Evolutionary conservation across 2,888 invertebrate species (phyloP), one percentile per base, ranked within the genome.

Genomic region (Polia nebulosa): DNA sequence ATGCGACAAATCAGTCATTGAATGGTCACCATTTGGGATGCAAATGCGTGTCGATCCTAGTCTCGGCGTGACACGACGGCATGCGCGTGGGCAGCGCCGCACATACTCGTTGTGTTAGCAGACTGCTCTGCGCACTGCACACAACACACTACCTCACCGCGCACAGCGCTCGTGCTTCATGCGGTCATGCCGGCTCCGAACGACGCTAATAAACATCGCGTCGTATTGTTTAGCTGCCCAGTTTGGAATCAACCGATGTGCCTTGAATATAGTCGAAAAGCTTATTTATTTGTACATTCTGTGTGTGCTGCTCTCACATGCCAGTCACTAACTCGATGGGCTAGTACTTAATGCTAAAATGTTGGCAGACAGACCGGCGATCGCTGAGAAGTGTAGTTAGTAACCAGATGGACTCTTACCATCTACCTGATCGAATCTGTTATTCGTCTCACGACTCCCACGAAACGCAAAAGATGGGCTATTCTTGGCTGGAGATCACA

Each of bases 11-110:
- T 36, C 39, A 36, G 11, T 52, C 39, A 56, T 41, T 56, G 78
- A 81, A 75, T 88, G 87, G 88, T 85, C 81, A 86, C 85, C 78
- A 74, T 69, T 78, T 69, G 66, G 67, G 81, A 88, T 86, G 87
- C 85, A 87, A 88, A 87, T 88, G 84, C 78, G 78, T 75, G 73
- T 74, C 74, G 80, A 78, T 80, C 70, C 67, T 72, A 74, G 82
- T 79, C 36, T 72, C 61, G 52, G 55, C 52, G 53, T 68, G 72
- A 65, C 61, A 71, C 49, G 47, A 34, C 63, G 53, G 66, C 75
- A 64, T 67, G 73, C 75, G 74, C 67, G 74, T 65, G 69, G 75
- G 67, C 64, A 69, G 73, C 51, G n/a, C 45, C 55, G 36, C 66
- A 66, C 47, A 17, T 8, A 11, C 27, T n/a, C n/a, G n/a, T n/a